Percentiles rank a stretch among this genome's conserved stretches.
Conservation (phyloP, 2,113 vertebrate genomes). For the Cromileptes altivelis region DNA sequence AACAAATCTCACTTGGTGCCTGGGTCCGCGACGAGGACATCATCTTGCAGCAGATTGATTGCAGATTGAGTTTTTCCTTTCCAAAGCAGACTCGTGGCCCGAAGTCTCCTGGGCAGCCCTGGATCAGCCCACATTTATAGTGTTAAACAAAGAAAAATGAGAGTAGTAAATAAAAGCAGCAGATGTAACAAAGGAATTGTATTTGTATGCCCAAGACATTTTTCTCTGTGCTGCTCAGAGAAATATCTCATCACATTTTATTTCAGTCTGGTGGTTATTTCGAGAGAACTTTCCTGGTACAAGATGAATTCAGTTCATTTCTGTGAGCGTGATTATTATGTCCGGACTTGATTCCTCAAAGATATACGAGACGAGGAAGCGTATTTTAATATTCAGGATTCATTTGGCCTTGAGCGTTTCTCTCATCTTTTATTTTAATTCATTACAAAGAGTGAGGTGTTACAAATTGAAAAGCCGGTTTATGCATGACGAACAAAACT, state of each 20-base stretch:
- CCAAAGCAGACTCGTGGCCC: constrained; percentile 92
- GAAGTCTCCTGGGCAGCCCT: constrained; percentile 92
- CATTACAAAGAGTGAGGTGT: constrained; percentile 10
- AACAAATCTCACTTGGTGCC: constrained; percentile 89
- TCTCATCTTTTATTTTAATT: constrained; percentile 12
- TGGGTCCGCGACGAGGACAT: constrained; percentile 91
- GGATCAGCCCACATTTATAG: constrained; percentile 12
- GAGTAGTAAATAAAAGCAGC: not conserved
- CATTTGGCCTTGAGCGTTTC: not conserved
- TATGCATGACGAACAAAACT: not conserved
- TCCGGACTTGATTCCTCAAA: not conserved
- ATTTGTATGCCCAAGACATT: not conserved
- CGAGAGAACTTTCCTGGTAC: not conserved
- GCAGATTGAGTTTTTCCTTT: constrained; percentile 90
- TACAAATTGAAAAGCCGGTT: constrained; percentile 6
- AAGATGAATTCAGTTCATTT: not conserved
- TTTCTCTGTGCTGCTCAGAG: not conserved
- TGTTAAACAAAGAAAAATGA: not conserved
- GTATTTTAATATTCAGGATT: not conserved
- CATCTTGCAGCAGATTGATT: constrained; percentile 89
- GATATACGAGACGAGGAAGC: not conserved
- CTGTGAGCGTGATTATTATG: not conserved
- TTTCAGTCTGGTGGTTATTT: not conserved
- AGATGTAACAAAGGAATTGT: not conserved
- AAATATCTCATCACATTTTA: not conserved